Base-by-base conservation (phyloP, 2,113 vertebrate species). In the Anseranas semipalmata region DNA sequence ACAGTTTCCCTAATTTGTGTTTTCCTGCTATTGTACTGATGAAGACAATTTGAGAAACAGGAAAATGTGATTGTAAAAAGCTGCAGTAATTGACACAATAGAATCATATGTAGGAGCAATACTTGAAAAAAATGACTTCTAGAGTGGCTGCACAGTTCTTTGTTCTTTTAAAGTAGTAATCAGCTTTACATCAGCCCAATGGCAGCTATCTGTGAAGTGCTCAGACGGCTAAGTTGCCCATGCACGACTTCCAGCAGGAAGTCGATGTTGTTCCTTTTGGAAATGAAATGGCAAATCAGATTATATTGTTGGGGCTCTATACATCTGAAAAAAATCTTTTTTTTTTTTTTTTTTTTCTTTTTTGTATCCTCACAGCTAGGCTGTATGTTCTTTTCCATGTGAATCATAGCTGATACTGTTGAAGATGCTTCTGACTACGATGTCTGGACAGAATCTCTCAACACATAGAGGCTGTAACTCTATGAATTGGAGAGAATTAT, bases 241-340 rank as follows among this genome's bases (percentile, higher is more conserved):
- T n/a, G 30, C 4, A 4, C 13, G 52, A 30, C 25, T 50, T 85
- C 46, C 67, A 81, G 68, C 30, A 56, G n/a, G n/a, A 74, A 71
- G 15, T 45, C 39, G 20, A 72, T 78, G 15, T 46, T 80, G 30
- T 28, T 33, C 24, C 50, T 94, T 76, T 60, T 60, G 37, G 52
- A 87, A 96, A 24, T 48, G 27, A 89, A 92, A 71, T 58, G 27
- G 48, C 66, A 85, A 89, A 87, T 17, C 14, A 85, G 18, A 75
- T 89, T 59, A 39, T 50, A n/a, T 52, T 63, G 35, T 11, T 84
- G 28, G 27, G 43, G 30, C 14, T 94, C 35, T 72, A 35, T 2
- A 17, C 22, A 56, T 39, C 15, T 75, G 50, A 94, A 65, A 6
- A 92, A 83, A n/a, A n/a, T 75, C 11, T 52, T 70, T 60, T n/a